These are phyloP conservation scores for Ginglymostoma cirratum DNA, from an alignment of 2,113 vertebrate species.

Conservation along the genomic window DNA sequence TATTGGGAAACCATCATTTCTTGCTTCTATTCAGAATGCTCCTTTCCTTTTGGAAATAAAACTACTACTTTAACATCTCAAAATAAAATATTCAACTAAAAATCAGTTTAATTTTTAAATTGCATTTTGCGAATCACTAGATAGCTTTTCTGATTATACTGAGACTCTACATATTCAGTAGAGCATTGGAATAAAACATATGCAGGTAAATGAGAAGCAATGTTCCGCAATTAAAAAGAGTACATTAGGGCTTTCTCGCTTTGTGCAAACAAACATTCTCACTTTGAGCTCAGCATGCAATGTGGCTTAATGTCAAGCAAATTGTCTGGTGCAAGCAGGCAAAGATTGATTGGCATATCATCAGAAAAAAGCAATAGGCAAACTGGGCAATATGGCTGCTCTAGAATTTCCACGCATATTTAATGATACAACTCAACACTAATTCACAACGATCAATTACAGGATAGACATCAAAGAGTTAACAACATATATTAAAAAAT, in stretches of 20 bases:
- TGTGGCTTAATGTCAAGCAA: constrained; percentile 57
- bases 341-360: constrained; percentile 61
- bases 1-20: not conserved
- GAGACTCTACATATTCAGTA: not conserved
- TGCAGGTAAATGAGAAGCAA: not conserved
- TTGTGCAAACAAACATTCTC: constrained; percentile 30
- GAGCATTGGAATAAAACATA: not conserved
- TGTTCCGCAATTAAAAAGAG: constrained; percentile 9
- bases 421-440: not conserved
- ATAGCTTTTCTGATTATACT: not conserved
- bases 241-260: not conserved
- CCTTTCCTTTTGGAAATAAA: not conserved
- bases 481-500: no score
- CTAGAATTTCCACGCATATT: not conserved
- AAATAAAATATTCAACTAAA: not conserved
- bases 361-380: constrained; percentile 57
- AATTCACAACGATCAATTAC: not conserved
- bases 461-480: not conserved
- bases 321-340: constrained; percentile 71
- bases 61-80: not conserved
- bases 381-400: constrained; percentile 65
- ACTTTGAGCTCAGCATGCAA: constrained; percentile 59
- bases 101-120: not conserved
- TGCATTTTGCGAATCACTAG: not conserved
- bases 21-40: not conserved